Evolutionary conservation across 2,888 invertebrate species (phyloP), one percentile per base, ranked within the genome.

Genomic region (Germaria angustata): DNA sequence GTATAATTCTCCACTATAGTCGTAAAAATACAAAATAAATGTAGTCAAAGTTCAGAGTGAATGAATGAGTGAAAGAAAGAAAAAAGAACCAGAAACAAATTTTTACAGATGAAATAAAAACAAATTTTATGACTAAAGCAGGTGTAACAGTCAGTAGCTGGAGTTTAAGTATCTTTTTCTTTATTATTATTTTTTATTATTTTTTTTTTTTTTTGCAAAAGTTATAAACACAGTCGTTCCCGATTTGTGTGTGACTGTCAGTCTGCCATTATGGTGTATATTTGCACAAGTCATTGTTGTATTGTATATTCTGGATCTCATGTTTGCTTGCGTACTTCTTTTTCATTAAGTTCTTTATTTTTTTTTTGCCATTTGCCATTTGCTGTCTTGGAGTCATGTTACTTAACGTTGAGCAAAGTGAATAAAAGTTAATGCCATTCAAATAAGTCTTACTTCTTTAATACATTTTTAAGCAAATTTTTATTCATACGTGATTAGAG

Each of bases 391-490:
- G 55, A 78, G 63, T 63, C 61, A 63, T 73, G 68, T 73, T 68
- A 77, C 68, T 81, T 69, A 78, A 63, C 41, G 53, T 75, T 55
- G 61, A 49, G 39, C 20, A 69, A 75, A 75, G 68, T 75, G 68
- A 69, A 80, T 80, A 80, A 80, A 81, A 71, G 39, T 76, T 76
- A 81, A 81, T 76, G 71, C 51, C 65, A 51, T 53, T 66, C 76
- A 76, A 61, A 81, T 76, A 71, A 81, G 71, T 81, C 71, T 65
- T 59, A 66, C 51, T 73, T 72, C 53, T 80, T 80, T 80, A 80
- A 80, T 80, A 80, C 66, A 73, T 73, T 80, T 80, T 80, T 79
- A 72, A 80, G 72, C 51, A 77, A 77, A 80, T 78, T 78, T 78
- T 78, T 71, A 71, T 78, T 78, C 36, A n/a, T 71, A 63, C 63